Conservation (phyloP, 2,797 vertebrate genomes). For the Odontamblyopus lacepedii region DNA sequence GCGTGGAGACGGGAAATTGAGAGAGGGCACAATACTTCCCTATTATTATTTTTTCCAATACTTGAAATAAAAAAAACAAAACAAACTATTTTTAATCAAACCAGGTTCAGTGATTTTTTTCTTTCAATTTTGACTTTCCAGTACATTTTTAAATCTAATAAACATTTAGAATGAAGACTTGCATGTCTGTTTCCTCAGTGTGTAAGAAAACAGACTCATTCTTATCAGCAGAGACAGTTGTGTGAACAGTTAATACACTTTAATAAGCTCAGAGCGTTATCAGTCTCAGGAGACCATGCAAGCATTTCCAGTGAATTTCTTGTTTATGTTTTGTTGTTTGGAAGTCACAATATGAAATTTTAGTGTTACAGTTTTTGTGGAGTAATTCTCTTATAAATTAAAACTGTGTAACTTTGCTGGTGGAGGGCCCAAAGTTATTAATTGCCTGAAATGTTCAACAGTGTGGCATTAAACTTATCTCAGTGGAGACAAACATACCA, state of each 20-base stretch:
- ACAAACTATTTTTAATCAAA: too few species aligned
- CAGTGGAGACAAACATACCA: too few species aligned
- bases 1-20: conserved; percentile 14
- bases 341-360: neutral
- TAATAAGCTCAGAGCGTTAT: neutral
- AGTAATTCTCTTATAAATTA: too few species aligned
- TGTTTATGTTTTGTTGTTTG: neutral
- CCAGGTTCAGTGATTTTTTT: too few species aligned
- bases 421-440: too few species aligned
- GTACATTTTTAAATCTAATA: neutral
- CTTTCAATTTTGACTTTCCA: too few species aligned
- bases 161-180: neutral
- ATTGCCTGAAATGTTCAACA: too few species aligned
- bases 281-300: neutral
- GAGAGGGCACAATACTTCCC: neutral
- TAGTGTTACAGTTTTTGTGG: too few species aligned
- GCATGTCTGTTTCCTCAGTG: neutral
- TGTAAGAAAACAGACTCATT: neutral
- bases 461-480: too few species aligned
- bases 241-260: neutral
- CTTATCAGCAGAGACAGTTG: neutral
- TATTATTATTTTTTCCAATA: too few species aligned
- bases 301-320: neutral
- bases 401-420: too few species aligned
- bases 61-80: too few species aligned